Evolutionary conservation across 2,797 vertebrate species (phyloP).

Genomic region (Lacerta agilis): DNA sequence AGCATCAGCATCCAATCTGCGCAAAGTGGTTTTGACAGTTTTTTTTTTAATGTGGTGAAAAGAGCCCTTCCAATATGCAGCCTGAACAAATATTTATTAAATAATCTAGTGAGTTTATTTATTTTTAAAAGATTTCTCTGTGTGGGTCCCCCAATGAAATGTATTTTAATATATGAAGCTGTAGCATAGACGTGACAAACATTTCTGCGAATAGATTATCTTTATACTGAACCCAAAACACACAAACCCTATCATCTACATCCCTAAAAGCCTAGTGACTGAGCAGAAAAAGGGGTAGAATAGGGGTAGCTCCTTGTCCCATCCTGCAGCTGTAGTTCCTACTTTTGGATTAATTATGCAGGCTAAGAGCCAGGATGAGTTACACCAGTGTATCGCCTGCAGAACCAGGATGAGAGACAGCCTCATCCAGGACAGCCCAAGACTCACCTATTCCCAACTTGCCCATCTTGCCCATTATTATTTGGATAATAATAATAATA

Average conservation of each 20-base stretch:
- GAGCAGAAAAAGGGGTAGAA: no score
- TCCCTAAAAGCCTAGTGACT: not conserved
- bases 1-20: conserved; percentile 29
- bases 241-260: not conserved
- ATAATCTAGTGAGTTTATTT: not conserved
- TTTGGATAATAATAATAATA: no score
- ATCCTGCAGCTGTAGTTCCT: no score
- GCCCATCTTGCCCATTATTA: no score
- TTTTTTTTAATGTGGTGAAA: conserved; percentile 31
- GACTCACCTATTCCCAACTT: no score
- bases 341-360: no score
- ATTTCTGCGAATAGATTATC: not conserved
- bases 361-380: no score
- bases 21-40: conserved; percentile 10
- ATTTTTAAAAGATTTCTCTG: not conserved
- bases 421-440: no score
- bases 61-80: not conserved
- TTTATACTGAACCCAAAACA: not conserved
- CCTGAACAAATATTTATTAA: conserved; percentile 16
- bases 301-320: no score
- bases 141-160: conserved; percentile 15
- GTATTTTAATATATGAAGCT: not conserved
- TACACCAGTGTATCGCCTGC: no score
- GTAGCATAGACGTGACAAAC: not conserved
- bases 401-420: no score